Evolutionary conservation across 2,113 vertebrate species (phyloP).

Genomic region (Lamprotornis superbus): DNA sequence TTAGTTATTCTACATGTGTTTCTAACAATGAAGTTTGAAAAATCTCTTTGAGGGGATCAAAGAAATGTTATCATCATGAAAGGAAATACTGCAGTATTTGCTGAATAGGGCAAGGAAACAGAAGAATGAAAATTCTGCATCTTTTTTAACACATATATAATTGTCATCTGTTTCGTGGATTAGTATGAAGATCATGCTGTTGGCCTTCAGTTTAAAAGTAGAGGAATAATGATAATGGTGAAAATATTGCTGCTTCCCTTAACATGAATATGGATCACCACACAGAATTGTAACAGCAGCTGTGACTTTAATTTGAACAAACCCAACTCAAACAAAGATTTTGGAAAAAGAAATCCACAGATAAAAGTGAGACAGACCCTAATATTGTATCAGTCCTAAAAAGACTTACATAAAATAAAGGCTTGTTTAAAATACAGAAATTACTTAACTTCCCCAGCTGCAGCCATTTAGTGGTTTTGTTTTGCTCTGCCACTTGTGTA

Average conservation of each 20-base stretch:
- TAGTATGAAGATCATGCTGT: background rate
- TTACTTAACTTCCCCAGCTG: background rate
- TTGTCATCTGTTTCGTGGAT: background rate
- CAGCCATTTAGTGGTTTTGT: background rate
- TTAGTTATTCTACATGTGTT: background rate
- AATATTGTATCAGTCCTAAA: background rate
- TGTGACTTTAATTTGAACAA: background rate
- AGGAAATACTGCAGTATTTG: background rate
- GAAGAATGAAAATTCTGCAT: background rate
- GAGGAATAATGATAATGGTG: background rate
- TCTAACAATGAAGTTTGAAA: background rate
- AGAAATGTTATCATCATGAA: background rate
- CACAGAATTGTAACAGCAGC: background rate
- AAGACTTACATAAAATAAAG: background rate
- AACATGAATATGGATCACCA: background rate
- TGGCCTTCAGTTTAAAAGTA: background rate
- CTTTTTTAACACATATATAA: background rate
- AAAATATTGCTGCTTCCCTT: background rate
- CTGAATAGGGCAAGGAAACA: background rate
- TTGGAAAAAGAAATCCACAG: background rate
- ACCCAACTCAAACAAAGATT: background rate
- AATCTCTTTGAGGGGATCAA: background rate
- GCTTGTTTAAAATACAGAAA: background rate
- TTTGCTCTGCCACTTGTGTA: background rate
- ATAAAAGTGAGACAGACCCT: background rate